Base-by-base conservation (phyloP, 2,888 invertebrate species). In the Mythimna ferrago region DNA sequence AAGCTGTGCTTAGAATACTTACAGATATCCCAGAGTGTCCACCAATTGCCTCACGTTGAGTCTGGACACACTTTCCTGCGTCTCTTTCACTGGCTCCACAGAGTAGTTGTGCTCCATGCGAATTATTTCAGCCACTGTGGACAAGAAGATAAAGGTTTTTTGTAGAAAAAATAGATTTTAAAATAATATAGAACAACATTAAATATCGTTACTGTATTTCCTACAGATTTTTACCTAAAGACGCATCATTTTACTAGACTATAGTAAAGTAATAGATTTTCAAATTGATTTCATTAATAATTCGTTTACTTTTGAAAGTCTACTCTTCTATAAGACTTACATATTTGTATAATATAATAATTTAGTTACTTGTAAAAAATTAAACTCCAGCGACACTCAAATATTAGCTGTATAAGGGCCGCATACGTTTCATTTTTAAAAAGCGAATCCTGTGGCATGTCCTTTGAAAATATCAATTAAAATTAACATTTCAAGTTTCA, bases 11-110 rank as follows among this genome's bases (percentile, higher is more conserved):
- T n/a, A n/a, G 14, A 48, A 48, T 63, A 93, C 95, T 94, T 51
- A 96, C 95, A 96, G 70, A 60, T 96, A 96, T 51, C 96, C 96
- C 0, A 96, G 87, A 0, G 96, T 95, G 71, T 96, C 96, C 2
- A 96, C 96, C 0, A 96, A 89, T 61, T 95, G 95, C 0, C 96
- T 74, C 2, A 96, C 96, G 65, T 96, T 96, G n/a, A 96, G 89
- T 0, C 96, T 84, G 1, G 96, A 95, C 0, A 95, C 92, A 2
- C 81, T 89, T 54, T 94, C 94, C 0, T 75, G 84, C 0, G 83
- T 70, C 6, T 92, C 91, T 4, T 89, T 88, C 64, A 90, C 87
- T 0, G 87, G 90, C 21, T 92, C 93, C n/a, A 91, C 88, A 60
- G 92, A 90, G 86, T 96, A 96, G 86, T 95, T 95, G 75, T 96